Evolutionary conservation across 2,113 vertebrate genomes (phyloP).

Genomic region (Dicerorhinus sumatrensis): DNA sequence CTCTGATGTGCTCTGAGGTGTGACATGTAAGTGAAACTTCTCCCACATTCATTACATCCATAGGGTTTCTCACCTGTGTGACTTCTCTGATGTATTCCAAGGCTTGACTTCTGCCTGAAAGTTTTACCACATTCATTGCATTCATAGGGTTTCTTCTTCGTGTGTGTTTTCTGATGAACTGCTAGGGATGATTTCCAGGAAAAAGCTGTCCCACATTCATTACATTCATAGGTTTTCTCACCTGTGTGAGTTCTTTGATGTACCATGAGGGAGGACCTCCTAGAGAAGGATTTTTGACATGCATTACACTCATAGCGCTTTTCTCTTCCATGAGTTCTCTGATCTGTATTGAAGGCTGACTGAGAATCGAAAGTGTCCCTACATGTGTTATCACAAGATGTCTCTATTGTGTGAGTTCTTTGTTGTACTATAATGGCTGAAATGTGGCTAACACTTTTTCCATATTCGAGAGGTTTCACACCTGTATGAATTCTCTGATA

Average conservation of each 20-base stretch:
- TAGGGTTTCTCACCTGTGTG: not conserved
- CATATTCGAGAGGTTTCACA: not conserved
- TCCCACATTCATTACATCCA: not conserved
- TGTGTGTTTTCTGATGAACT: not conserved
- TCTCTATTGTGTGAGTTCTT: not conserved
- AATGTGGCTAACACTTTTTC: not conserved
- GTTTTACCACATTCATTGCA: not conserved
- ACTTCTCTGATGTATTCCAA: not conserved
- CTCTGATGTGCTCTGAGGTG: not conserved
- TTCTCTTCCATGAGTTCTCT: not conserved
- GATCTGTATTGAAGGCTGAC: not conserved
- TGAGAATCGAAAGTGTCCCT: not conserved
- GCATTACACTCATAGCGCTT: not conserved
- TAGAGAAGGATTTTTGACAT: not conserved
- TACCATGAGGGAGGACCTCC: not conserved
- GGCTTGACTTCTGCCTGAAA: not conserved
- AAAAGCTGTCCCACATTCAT: not conserved
- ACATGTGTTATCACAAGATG: not conserved
- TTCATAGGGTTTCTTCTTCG: not conserved
- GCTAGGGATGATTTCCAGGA: not conserved
- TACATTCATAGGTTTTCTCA: not conserved
- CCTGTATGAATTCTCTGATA: not conserved
- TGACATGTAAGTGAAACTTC: not conserved
- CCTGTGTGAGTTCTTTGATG: not conserved
- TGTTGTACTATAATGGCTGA: not conserved